Percentiles rank a stretch among this genome's conserved stretches.
These are phyloP conservation scores for Zaprionus lachaisei DNA, from an alignment of 1,140 invertebrate species.

Conservation along the genomic window DNA sequence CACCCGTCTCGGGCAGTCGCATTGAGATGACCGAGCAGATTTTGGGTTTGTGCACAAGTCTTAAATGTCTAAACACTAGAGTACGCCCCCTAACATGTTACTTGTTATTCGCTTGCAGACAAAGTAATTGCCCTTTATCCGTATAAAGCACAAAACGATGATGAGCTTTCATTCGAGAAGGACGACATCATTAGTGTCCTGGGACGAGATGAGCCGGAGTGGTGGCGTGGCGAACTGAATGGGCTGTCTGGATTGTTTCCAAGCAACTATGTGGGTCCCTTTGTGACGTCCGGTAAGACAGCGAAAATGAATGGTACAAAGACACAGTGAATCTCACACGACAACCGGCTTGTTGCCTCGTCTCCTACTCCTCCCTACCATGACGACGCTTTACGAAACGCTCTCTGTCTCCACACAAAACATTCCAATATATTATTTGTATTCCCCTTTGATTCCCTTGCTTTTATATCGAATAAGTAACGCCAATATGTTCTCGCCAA, in stretches of 20 bases:
- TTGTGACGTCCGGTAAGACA: slow-evolving; percentile 84
- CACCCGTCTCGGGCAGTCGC: slow-evolving; percentile 86
- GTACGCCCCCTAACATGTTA: not conserved
- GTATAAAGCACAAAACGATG: slow-evolving; percentile 96
- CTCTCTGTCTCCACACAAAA: slow-evolving; percentile 32
- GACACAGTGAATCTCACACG: slow-evolving; percentile 69
- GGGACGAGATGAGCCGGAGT: slow-evolving; percentile 95
- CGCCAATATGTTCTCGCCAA: slow-evolving; percentile 60
- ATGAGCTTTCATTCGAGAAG: slow-evolving; percentile 97
- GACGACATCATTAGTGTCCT: slow-evolving; percentile 97
- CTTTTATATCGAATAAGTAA: slow-evolving; percentile 65
- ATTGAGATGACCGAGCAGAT: slow-evolving; percentile 85
- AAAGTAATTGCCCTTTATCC: slow-evolving; percentile 96
- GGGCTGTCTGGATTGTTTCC: slow-evolving; percentile 95
- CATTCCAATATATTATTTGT: slow-evolving; percentile 38
- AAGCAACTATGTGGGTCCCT: slow-evolving; percentile 92
- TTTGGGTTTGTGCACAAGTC: slow-evolving; percentile 73
- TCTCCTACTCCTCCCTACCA: slow-evolving; percentile 20
- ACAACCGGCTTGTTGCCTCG: not conserved
- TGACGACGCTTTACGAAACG: slow-evolving; percentile 48
- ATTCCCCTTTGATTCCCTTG: slow-evolving; percentile 22
- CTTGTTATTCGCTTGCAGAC: slow-evolving; percentile 86
- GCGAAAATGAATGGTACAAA: slow-evolving; percentile 65
- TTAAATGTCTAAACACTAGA: not conserved
- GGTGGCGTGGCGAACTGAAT: slow-evolving; percentile 98